Base-by-base conservation (phyloP, 1,140 invertebrate genomes). In the Drosophila rhopaloa region DNA sequence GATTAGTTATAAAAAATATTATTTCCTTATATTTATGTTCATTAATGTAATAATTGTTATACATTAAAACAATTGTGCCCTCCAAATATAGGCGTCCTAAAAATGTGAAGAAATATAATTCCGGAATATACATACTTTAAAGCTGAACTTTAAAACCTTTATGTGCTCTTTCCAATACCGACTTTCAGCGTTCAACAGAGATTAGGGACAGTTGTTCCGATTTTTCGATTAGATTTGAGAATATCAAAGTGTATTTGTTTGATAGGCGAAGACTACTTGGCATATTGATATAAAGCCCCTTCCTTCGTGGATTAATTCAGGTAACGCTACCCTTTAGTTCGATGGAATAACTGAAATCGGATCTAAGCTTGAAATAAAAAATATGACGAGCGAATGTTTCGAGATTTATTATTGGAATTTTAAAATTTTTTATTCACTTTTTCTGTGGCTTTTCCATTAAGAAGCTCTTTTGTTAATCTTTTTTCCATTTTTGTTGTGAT, bases 281-380 rank as follows among this genome's bases (percentile, higher is more conserved):
- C 32, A 47, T 47, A n/a, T 48, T 50, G 37, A 62, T 62, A 65
- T 66, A 60, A 70, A 29, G 35, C 60, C 57, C 63, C 54, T 82
- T 81, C 74, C 70, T 85, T 66, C 79, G 47, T 50, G 50, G 60
- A 50, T 35, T 40, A 41, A 51, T 41, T 53, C 35, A 46, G 41
- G 47, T 41, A 58, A 51, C 47, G 76, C 57, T 76, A 43, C 2
- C 27, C 41, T 46, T 72, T 48, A 57, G 53, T 13, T 60, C 59
- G 81, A 48, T 68, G 82, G 66, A 58, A 62, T 56, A 57, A 86
- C 82, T 86, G 82, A 86, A 86, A 86, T 76, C 81, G 79, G 75
- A 73, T 76, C 85, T 79, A 43, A 61, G 60, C 83, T 86, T 85
- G 68, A 82, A 86, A 86, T 86, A 86, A 86, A 85, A 76, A 86